Evolutionary conservation across 2,888 invertebrate genomes (phyloP).

Genomic region (Lissonota sp.): DNA sequence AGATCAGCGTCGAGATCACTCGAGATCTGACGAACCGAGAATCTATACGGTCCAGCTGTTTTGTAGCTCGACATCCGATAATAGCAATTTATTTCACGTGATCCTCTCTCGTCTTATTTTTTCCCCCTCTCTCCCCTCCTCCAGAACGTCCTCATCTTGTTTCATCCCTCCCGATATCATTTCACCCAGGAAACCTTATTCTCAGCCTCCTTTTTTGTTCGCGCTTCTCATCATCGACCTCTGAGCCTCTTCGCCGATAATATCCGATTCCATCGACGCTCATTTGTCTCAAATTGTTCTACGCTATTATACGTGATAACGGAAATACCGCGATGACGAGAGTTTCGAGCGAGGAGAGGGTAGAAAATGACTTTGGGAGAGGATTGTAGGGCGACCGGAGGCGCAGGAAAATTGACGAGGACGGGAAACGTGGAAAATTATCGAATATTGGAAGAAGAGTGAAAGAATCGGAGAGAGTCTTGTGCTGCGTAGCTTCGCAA

Average conservation of each 20-base stretch:
- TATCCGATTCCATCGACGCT: slow-evolving; percentile 16
- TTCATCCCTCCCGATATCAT: not conserved
- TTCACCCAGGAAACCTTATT: not conserved
- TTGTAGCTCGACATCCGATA: slow-evolving; percentile 56
- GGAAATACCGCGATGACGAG: slow-evolving; percentile 10
- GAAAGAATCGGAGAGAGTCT: not conserved
- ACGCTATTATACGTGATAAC: slow-evolving; percentile 8
- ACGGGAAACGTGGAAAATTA: not conserved
- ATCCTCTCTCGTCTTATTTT: slow-evolving; percentile 17
- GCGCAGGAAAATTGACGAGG: not conserved
- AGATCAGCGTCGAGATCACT: slow-evolving; percentile 50
- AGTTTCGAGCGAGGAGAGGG: not conserved
- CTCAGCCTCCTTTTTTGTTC: slow-evolving; percentile 1
- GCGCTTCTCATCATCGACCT: not conserved
- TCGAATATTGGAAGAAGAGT: not conserved
- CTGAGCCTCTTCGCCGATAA: not conserved
- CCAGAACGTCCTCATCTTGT: slow-evolving; percentile 7
- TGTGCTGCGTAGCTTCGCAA: not conserved
- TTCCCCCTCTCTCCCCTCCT: not conserved
- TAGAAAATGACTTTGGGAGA: slow-evolving; percentile 4
- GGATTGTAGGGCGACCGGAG: too few species aligned
- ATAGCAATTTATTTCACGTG: slow-evolving; percentile 59
- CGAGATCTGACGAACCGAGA: slow-evolving; percentile 45
- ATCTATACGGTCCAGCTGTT: slow-evolving; percentile 21
- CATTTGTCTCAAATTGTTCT: slow-evolving; percentile 36